Evolutionary conservation across 2,113 vertebrate genomes (phyloP).

Genomic region (Poeciliopsis prolifica): DNA sequence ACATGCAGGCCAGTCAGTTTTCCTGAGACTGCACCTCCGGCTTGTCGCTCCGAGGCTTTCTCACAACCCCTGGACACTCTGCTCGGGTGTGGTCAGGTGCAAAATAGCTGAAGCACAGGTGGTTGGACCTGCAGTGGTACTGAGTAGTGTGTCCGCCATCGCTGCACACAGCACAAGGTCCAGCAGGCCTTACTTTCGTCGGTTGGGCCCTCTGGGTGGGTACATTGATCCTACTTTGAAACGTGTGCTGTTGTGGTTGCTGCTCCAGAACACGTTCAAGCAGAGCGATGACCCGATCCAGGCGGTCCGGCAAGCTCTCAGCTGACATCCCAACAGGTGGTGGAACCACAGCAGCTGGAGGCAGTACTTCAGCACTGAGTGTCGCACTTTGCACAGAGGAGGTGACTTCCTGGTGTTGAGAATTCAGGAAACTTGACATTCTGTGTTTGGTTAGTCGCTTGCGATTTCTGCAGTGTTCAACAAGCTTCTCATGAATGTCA

Average conservation of each 20-base stretch:
- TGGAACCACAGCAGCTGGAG: background rate
- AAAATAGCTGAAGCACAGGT: background rate
- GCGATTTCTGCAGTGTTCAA: background rate
- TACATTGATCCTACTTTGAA: background rate
- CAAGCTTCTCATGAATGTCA: background rate
- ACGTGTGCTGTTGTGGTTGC: background rate
- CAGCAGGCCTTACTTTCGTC: background rate
- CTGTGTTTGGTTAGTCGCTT: background rate
- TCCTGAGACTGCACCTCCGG: background rate
- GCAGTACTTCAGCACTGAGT: background rate
- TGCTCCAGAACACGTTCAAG: background rate
- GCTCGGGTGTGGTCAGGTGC: background rate
- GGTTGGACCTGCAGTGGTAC: slow-evolving; percentile 1
- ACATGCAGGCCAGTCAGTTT: slow-evolving; percentile 12
- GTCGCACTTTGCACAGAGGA: background rate
- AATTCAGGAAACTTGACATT: background rate
- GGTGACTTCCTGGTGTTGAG: background rate
- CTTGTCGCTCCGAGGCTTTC: background rate
- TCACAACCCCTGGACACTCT: background rate
- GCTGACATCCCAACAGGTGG: background rate
- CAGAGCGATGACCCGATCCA: background rate
- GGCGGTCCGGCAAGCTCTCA: background rate
- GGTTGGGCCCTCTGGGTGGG: background rate
- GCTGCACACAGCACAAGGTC: background rate
- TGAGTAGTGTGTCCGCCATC: background rate